These are phyloP conservation scores for Larimichthys polyactis DNA, from an alignment of 2,113 vertebrate species.

Conservation along the genomic window DNA sequence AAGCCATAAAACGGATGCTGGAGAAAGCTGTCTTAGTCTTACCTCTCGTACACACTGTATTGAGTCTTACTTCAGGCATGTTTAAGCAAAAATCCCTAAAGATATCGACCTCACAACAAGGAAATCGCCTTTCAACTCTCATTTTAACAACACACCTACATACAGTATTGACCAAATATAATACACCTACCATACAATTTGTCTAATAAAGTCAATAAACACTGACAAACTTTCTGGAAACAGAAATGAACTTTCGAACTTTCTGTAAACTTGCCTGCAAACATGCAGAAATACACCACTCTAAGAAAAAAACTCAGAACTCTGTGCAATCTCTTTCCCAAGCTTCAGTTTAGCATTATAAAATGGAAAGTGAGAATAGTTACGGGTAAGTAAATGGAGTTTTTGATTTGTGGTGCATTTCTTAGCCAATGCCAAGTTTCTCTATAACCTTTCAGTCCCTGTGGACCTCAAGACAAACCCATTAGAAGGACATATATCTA, in stretches of 20 bases:
- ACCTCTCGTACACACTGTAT: not conserved
- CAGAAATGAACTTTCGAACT: not conserved
- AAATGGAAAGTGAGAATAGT: not conserved
- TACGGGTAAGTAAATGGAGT: constrained; percentile 3
- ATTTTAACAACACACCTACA: constrained; percentile 39
- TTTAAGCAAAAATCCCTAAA: not conserved
- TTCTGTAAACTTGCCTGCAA: not conserved
- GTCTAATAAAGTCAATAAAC: not conserved
- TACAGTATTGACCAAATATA: not conserved
- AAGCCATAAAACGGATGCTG: constrained; percentile 7
- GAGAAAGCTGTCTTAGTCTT: not conserved
- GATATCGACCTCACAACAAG: constrained; percentile 15
- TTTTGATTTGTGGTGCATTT: constrained; percentile 21
- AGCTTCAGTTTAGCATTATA: not conserved
- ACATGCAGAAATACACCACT: not conserved
- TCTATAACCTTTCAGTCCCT: not conserved
- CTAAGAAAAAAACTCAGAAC: not conserved
- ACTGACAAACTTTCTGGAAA: not conserved
- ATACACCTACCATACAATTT: not conserved
- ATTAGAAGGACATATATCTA: not conserved
- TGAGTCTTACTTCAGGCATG: not conserved
- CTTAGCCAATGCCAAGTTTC: constrained; percentile 13
- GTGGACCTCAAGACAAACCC: not conserved
- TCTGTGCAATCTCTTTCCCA: not conserved
- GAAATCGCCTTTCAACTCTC: not conserved